Base-by-base conservation (phyloP, 2,888 invertebrate species). In the Cantharis rustica region DNA sequence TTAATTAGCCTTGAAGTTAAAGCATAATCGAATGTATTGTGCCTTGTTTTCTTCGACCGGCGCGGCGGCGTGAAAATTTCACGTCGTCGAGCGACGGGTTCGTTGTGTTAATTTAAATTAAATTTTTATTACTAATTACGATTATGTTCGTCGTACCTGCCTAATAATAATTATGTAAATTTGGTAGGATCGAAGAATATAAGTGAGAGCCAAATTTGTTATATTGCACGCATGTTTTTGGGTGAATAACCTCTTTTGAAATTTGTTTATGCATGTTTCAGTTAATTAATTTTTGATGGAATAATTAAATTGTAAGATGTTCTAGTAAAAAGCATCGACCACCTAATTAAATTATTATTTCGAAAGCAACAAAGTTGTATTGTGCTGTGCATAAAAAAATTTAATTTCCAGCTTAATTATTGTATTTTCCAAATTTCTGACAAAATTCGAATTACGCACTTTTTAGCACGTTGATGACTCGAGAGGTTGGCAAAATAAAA, bases 131-230 rank as follows among this genome's bases (percentile, higher is more conserved):
- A n/a, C 47, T 47, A 47, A 47, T 47, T 47, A 47, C n/a, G n/a
- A 4, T n/a, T n/a, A 47, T 63, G 20, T 13, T 66, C 20, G 7
- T 66, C 20, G 20, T n/a, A 66, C 23, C 23, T 66, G 17, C 64
- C 17, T 15, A 66, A 66, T 23, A 64, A 64, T 20, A 66, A 66
- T 66, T 66, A 66, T 66, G 64, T 66, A 66, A 66, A 66, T 66
- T 66, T 66, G 7, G 13, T 9, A 9, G 23, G 64, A 64, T 64
- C 64, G 11, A 64, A 64, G 9, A n/a, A 66, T 23, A 20, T 23
- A 17, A 23, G 20, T 20, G 64, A 66, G 23, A 20, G 23, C 20
- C 17, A 66, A 66, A 66, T 66, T 20, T 20, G 64, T 66, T 66
- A 20, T 66, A 66, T 17, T 20, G 17, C 64, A 66, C 64, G 64